These are phyloP conservation scores for Leptinotarsa peninsularis DNA, from an alignment of 2,888 invertebrate species.

Conservation along the genomic window DNA sequence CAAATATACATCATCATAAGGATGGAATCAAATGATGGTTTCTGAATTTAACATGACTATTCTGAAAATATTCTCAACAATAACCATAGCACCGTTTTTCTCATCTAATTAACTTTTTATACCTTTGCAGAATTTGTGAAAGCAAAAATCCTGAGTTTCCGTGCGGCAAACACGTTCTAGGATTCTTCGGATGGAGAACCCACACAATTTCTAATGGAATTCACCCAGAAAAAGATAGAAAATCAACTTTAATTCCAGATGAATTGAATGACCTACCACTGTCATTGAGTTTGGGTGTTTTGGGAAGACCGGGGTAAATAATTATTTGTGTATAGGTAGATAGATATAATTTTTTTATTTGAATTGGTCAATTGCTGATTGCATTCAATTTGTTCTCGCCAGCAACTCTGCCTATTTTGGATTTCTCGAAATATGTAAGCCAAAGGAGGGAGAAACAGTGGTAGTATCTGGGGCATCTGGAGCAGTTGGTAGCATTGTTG, in stretches of 20 bases:
- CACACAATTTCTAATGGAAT: slow-evolving; percentile 69
- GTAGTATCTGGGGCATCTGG: slow-evolving; percentile 82
- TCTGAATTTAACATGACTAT: too few species aligned
- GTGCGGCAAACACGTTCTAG: slow-evolving; percentile 73
- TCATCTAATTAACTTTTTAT: neutral
- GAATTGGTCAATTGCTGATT: neutral
- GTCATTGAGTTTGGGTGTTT: slow-evolving; percentile 74
- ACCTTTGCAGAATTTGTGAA: slow-evolving; percentile 71
- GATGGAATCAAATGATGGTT: too few species aligned
- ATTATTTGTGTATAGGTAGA: neutral
- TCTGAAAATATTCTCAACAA: too few species aligned
- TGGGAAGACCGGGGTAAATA: slow-evolving; percentile 79
- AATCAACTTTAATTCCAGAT: slow-evolving; percentile 58
- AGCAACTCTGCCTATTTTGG: slow-evolving; percentile 82
- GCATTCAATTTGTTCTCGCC: slow-evolving; percentile 52
- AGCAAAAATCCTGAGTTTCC: slow-evolving; percentile 75
- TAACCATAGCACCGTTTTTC: too few species aligned
- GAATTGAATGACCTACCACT: slow-evolving; percentile 69
- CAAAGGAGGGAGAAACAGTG: slow-evolving; percentile 80
- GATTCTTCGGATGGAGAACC: slow-evolving; percentile 77
- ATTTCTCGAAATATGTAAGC: slow-evolving; percentile 76
- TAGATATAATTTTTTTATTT: too few species aligned
- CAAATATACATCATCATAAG: too few species aligned
- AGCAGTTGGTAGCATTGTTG: slow-evolving; percentile 82
- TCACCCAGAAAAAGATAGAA: slow-evolving; percentile 57